phyloP scores from a whole-genome alignment of 2,888 invertebrate genomes.

The Sarcophaga carnaria region DNA sequence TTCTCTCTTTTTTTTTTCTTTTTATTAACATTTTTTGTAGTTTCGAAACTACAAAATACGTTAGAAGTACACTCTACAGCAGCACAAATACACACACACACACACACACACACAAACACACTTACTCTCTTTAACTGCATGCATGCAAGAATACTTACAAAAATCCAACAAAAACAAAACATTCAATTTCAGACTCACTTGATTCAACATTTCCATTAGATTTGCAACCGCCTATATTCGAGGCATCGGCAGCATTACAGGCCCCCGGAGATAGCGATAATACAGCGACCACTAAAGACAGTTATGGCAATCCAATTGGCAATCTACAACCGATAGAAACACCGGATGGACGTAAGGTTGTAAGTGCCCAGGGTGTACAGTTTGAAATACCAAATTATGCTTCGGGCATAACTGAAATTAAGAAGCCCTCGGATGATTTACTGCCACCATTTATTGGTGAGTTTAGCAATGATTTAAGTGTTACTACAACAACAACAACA shows the following conservation, averaged over 20 bases:
- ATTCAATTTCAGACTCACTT: conserved; percentile 79
- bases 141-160: conserved; percentile 47
- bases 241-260: conserved; percentile 37
- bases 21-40: conserved; percentile 30
- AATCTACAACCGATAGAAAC: conserved; percentile 78
- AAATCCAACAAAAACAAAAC: conserved; percentile 25
- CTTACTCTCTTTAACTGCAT: conserved; percentile 40
- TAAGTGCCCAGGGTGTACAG: conserved; percentile 79
- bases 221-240: conserved; percentile 76
- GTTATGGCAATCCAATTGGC: conserved; percentile 81
- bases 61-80: conserved; percentile 15
- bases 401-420: conserved; percentile 81
- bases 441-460: conserved; percentile 81
- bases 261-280: conserved; percentile 3
- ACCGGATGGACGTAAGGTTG: conserved; percentile 80
- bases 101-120: conserved; percentile 7
- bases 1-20: background rate
- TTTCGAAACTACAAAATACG: conserved; percentile 40
- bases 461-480: conserved; percentile 72
- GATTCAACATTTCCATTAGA: conserved; percentile 80
- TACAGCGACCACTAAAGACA: conserved; percentile 75
- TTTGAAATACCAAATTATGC: conserved; percentile 82
- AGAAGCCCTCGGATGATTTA: conserved; percentile 79
- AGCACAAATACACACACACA: background rate
- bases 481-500: conserved; percentile 45